Evolutionary conservation across 2,888 invertebrate genomes (phyloP).

Genomic region (Amblyteles armatorius): DNA sequence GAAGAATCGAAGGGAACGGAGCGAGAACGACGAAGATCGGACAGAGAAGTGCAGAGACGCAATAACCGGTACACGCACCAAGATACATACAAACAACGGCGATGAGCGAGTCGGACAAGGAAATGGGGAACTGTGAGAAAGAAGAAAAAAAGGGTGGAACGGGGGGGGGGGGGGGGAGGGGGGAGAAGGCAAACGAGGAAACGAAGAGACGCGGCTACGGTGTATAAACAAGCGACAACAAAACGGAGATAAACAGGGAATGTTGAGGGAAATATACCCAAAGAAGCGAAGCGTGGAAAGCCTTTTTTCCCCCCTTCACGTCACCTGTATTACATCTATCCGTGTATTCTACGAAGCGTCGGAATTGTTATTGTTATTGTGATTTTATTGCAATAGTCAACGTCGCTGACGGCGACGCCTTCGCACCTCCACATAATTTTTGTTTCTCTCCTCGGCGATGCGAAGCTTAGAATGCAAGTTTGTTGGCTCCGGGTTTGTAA

Average conservation of each 20-base stretch:
- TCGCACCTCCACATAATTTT: slow-evolving; percentile 55
- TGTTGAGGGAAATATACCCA: slow-evolving; percentile 82
- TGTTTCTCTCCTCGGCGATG: background rate
- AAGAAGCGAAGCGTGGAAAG: slow-evolving; percentile 74
- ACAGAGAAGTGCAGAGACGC: slow-evolving; percentile 68
- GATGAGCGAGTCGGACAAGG: slow-evolving; percentile 64
- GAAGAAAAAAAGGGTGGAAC: slow-evolving; percentile 49
- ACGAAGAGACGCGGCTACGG: slow-evolving; percentile 75
- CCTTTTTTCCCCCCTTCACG: slow-evolving; percentile 66
- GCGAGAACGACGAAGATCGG: slow-evolving; percentile 68
- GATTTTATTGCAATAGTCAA: slow-evolving; percentile 19
- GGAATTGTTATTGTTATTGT: slow-evolving; percentile 60
- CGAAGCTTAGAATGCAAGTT: background rate
- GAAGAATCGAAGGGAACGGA: slow-evolving; percentile 32
- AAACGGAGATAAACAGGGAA: slow-evolving; percentile 82
- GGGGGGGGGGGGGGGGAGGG: slow-evolving; percentile 40
- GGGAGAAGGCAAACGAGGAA: slow-evolving; percentile 65
- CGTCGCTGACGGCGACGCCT: slow-evolving; percentile 58
- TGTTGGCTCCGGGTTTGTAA: background rate
- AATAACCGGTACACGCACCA: slow-evolving; percentile 60
- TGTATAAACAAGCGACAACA: slow-evolving; percentile 83
- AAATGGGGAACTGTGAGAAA: slow-evolving; percentile 63
- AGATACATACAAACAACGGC: slow-evolving; percentile 58
- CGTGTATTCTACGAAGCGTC: slow-evolving; percentile 47
- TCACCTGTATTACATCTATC: slow-evolving; percentile 47